Evolutionary conservation across 2,797 vertebrate species (phyloP), one percentile per base, ranked within the genome.

Genomic region (Microchirus variegatus): DNA sequence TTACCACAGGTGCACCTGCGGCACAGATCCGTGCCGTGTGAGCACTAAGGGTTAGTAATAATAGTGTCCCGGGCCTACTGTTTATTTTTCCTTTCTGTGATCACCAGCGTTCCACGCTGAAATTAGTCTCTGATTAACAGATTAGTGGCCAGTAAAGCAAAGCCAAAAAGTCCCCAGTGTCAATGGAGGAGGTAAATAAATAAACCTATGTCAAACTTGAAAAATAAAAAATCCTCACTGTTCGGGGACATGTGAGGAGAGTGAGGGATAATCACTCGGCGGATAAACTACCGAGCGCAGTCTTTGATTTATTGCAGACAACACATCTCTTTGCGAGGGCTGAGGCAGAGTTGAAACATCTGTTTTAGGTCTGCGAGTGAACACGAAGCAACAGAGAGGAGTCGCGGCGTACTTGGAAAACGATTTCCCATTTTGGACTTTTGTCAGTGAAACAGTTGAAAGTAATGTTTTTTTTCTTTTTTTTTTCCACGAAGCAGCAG

Each of bases 401-500:
- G 69, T 63, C 57, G 81, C 54, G 64, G 31, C 70, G 83, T 68
- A 70, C 69, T 85, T 63, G 63, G 76, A 86, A 86, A 90, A 86
- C 74, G 68, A 87, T 87, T 89, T 87, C 80, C 61, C 78, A 82
- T 80, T 80, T 90, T 79, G 66, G 89, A 87, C 85, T 80, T 44
- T 77, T 83, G 78, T 78, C 76, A 14, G 67, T 37, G 52, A 75
- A 84, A 73, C 80, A 57, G 51, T 63, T 66, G 51, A 69, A 63
- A 67, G 66, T 82, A 86, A 84, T 59, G 70, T 66, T 66, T 83
- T 67, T 60, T 72, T 63, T 73, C 59, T 70, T 66, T 66, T 83
- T 67, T 60, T 72, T 63, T 73, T 61, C 72, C 64, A 19, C 37
- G 17, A 78, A 70, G 72, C 71, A 61, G 62, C 48, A 26, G 73